Evolutionary conservation across 2,888 invertebrate genomes (phyloP).

Genomic region (Epistrophe eligans): DNA sequence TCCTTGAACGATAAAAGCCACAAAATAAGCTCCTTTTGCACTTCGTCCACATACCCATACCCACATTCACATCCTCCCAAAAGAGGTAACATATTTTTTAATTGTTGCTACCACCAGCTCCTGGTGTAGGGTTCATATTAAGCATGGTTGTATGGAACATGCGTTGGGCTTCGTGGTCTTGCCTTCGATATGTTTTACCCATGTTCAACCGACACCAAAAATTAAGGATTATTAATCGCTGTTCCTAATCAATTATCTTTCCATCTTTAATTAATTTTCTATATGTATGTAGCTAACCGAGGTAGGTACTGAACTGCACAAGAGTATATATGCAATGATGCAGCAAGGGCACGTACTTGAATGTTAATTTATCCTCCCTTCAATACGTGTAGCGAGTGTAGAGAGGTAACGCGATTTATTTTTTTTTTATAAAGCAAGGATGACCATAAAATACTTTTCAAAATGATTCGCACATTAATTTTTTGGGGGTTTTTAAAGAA

Average conservation of each 20-base stretch:
- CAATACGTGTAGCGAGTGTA: not conserved
- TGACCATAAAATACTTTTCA: conserved; percentile 28
- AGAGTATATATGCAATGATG: not conserved
- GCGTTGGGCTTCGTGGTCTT: not conserved
- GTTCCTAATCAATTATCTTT: conserved; percentile 84
- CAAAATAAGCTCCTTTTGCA: conserved; percentile 8
- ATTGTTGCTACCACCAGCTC: conserved; percentile 60
- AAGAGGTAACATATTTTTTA: conserved; percentile 52
- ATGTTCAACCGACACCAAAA: conserved; percentile 75
- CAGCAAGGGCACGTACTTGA: conserved; percentile 70
- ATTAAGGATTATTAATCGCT: conserved; percentile 83
- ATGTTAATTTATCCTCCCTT: conserved; percentile 74
- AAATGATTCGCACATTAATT: conserved; percentile 47
- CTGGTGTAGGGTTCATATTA: conserved; percentile 28
- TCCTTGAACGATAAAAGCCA: conserved; percentile 72
- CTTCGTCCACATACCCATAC: conserved; percentile 6
- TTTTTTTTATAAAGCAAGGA: not conserved
- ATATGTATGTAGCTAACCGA: conserved; percentile 72
- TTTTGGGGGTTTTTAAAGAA: conserved; percentile 40
- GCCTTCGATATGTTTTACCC: conserved; percentile 42
- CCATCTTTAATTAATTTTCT: conserved; percentile 84
- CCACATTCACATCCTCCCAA: not conserved
- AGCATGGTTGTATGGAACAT: not conserved
- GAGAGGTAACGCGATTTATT: not conserved
- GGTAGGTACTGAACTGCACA: not conserved